A percentile compares a stretch with the other conserved stretches of the same genome.
These are phyloP conservation scores for Microplitis manilae DNA, from an alignment of 2,888 invertebrate genomes.

Conservation along the genomic window DNA sequence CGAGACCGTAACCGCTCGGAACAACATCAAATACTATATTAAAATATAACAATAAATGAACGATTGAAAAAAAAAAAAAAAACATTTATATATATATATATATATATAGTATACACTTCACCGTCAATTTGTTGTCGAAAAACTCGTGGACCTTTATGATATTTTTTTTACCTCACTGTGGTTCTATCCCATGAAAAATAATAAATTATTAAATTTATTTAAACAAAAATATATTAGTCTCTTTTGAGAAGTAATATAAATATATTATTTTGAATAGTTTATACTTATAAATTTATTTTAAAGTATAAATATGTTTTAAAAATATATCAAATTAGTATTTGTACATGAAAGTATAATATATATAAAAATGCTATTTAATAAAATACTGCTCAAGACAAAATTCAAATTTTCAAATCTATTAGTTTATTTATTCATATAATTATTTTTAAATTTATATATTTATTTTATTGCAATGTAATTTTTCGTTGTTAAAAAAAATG, in stretches of 20 bases:
- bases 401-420: background rate
- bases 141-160: slow-evolving; percentile 8
- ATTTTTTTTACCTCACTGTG: background rate
- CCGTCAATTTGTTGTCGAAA: slow-evolving; percentile 6
- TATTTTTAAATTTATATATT: background rate
- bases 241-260: background rate
- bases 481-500: background rate
- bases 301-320: background rate
- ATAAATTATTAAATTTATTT: background rate
- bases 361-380: background rate
- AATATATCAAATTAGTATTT: background rate
- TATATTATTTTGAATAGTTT: background rate
- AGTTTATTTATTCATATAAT: too few relatives aligned
- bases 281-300: background rate
- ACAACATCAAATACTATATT: slow-evolving; percentile 12
- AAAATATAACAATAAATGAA: background rate
- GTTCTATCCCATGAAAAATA: background rate
- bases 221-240: background rate
- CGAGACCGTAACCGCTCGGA: slow-evolving; percentile 65
- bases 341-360: background rate
- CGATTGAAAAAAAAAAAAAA: background rate
- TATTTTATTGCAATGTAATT: background rate
- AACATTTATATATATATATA: too few relatives aligned
- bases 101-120: background rate
- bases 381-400: background rate